phyloP scores from a whole-genome alignment of 2,888 invertebrate species.

The Ferrisia virgata region DNA sequence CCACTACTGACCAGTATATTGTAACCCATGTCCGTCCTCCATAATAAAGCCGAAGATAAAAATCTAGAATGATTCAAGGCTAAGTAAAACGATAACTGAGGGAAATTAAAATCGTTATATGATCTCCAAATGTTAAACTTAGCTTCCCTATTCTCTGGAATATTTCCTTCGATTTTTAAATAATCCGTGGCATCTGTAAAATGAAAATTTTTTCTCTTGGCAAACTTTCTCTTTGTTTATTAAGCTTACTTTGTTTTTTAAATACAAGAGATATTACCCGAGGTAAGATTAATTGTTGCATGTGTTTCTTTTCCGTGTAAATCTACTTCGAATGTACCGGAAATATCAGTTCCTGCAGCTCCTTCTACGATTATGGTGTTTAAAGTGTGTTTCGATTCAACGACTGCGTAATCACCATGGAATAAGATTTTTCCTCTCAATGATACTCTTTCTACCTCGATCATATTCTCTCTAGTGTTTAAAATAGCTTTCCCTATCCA shows the following conservation, averaged over 20 bases:
- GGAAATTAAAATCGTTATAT: slow-evolving; percentile 73
- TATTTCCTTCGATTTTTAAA: slow-evolving; percentile 69
- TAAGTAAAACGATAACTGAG: slow-evolving; percentile 74
- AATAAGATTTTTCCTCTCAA: slow-evolving; percentile 48
- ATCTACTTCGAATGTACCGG: slow-evolving; percentile 62
- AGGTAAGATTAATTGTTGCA: slow-evolving; percentile 68
- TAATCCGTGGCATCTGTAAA: slow-evolving; percentile 63
- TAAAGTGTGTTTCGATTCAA: slow-evolving; percentile 58
- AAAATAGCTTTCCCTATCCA: slow-evolving; percentile 48
- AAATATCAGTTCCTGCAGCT: slow-evolving; percentile 60
- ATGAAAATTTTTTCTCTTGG: background rate
- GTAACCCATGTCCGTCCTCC: slow-evolving; percentile 71
- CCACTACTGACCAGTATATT: slow-evolving; percentile 59
- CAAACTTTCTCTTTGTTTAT: background rate
- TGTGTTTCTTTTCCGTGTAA: slow-evolving; percentile 60
- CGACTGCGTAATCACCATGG: slow-evolving; percentile 48
- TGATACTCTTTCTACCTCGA: slow-evolving; percentile 48
- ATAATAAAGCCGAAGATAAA: slow-evolving; percentile 72
- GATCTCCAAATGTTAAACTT: slow-evolving; percentile 76
- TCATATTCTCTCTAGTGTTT: slow-evolving; percentile 44
- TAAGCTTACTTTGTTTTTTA: slow-evolving; percentile 52
- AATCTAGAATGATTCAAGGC: slow-evolving; percentile 79
- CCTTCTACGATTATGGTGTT: slow-evolving; percentile 61
- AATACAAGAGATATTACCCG: slow-evolving; percentile 54
- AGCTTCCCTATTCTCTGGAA: slow-evolving; percentile 73